phyloP scores from a whole-genome alignment of 2,797 vertebrate genomes.

The Yasuhikotakia modesta region DNA sequence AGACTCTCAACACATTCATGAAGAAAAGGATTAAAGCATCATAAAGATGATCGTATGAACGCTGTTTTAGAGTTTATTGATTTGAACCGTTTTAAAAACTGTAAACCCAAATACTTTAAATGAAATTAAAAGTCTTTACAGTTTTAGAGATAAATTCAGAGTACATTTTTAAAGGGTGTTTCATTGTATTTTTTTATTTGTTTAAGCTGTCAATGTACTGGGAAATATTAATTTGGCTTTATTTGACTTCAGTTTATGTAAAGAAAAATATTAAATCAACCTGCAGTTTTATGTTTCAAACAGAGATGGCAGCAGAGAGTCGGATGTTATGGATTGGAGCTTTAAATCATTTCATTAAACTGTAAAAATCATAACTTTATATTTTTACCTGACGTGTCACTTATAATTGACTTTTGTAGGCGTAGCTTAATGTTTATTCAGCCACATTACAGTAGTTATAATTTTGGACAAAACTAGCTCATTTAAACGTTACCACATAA shows the following conservation, averaged over 20 bases:
- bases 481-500: background rate
- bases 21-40: background rate
- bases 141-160: too few relatives aligned
- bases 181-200: too few relatives aligned
- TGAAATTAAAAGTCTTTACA: background rate
- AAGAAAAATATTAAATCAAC: too few relatives aligned
- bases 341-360: background rate
- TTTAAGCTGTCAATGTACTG: too few relatives aligned
- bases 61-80: background rate
- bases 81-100: background rate
- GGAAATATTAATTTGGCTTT: too few relatives aligned
- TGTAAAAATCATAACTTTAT: background rate
- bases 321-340: too few relatives aligned
- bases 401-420: background rate
- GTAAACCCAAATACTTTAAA: background rate
- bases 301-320: too few relatives aligned
- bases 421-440: constrained; percentile 4
- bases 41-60: background rate
- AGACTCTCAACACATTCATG: constrained; percentile 3
- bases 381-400: background rate
- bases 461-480: constrained; percentile 9
- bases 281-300: too few relatives aligned
- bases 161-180: too few relatives aligned
- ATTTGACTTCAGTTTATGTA: too few relatives aligned
- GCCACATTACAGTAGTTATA: background rate